Evolutionary conservation across 2,888 invertebrate genomes (phyloP), one percentile per base, ranked within the genome.

Genomic region (Agrochola circellaris): DNA sequence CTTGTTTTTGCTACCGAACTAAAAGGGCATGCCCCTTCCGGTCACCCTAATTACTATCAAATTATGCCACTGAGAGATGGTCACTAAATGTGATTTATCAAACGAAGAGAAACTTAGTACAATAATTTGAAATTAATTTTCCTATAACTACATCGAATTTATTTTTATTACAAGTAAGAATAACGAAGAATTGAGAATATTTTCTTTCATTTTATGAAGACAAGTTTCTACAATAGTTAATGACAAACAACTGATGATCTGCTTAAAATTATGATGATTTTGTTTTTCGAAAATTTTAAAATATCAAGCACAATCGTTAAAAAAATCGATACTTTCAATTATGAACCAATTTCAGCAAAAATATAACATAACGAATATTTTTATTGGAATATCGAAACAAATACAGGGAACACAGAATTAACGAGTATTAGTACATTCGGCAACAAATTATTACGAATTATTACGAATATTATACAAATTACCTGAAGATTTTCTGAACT

Each of bases 1-100:
- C 26, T 23, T 65, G 74, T 79, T 85, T 87, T 85, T 87, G 73
- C 77, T 70, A 3, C 56, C 34, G 9, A 87, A 84, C 81, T 83
- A 68, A 86, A 73, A 65, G 76, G 61, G 15, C 73, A 71, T 60
- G 42, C 75, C 73, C 65, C 62, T 77, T 75, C 64, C 42, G 78
- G 88, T 81, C 77, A 73, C 78, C 64, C 81, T 87, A 83, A 88
- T 87, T 81, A 87, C 64, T 75, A 71, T 75, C 69, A 84, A 85
- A 82, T 85, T 79, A 80, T 84, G 26, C 62, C 48, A 82, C 56
- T 70, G 56, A 78, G 56, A 70, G 42, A 75, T 56, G 34, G 62
- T 45, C 69, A 64, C 64, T 67, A 20, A 78, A 78, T 70, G 38
- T 48, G 60, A 67, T 58, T 71, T 77, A n/a, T 26, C 9, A 45